A percentile compares a stretch with the other conserved stretches of the same genome.
These are phyloP conservation scores for Timandra comae DNA, from an alignment of 2,888 invertebrate genomes.

Conservation along the genomic window DNA sequence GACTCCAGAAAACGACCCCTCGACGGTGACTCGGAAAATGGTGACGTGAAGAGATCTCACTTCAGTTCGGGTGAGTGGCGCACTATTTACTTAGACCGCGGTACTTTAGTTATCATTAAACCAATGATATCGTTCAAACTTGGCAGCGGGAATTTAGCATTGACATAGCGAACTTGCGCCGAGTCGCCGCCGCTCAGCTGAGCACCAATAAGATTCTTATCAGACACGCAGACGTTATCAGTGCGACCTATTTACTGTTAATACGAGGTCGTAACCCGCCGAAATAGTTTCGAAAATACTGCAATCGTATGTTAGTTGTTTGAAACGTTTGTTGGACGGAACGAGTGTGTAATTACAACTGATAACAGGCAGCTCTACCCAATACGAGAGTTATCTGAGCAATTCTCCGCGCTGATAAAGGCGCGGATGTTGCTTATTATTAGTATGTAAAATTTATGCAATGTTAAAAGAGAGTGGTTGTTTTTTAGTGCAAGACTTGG, in stretches of 20 bases:
- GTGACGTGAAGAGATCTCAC: constrained; percentile 92
- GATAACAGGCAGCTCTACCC: constrained; percentile 29
- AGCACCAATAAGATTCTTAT: constrained; percentile 68
- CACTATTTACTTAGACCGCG: constrained; percentile 28
- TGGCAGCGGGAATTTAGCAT: constrained; percentile 65
- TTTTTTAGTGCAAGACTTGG: constrained; percentile 78
- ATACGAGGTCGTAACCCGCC: constrained; percentile 48
- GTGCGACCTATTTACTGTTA: constrained; percentile 62
- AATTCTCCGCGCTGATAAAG: constrained; percentile 39
- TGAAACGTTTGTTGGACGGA: constrained; percentile 27
- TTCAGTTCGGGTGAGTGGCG: constrained; percentile 88
- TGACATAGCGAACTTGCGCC: constrained; percentile 55
- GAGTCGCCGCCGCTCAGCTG: constrained; percentile 48
- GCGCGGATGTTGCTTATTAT: constrained; percentile 17
- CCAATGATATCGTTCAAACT: constrained; percentile 44
- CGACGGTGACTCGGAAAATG: constrained; percentile 91
- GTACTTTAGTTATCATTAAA: constrained; percentile 1
- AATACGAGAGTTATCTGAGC: constrained; percentile 30
- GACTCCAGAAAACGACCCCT: constrained; percentile 94
- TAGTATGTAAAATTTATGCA: constrained; percentile 47
- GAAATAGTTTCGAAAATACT: constrained; percentile 28
- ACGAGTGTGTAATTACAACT: constrained; percentile 27
- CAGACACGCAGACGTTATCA: constrained; percentile 61
- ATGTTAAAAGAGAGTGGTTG: constrained; percentile 73
- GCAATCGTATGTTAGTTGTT: constrained; percentile 21